phyloP scores from a whole-genome alignment of 2,113 vertebrate species.

The Glaucomys volans region DNA sequence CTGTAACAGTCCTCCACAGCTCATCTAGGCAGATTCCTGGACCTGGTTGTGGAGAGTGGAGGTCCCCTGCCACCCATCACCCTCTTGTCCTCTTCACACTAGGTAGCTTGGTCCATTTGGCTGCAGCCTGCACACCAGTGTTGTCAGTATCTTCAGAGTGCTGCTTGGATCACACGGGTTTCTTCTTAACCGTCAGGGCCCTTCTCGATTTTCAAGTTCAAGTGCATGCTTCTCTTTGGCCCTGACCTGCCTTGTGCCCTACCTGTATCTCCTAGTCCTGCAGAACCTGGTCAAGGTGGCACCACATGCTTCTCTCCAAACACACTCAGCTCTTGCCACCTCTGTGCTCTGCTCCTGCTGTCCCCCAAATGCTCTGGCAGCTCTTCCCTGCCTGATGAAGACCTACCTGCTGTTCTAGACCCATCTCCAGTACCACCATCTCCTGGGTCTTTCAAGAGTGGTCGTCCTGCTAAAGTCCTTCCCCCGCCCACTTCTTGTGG shows the following conservation, averaged over 20 bases:
- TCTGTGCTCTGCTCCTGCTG: neutral
- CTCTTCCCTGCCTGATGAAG: neutral
- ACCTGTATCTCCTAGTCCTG: neutral
- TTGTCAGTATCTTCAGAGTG: neutral
- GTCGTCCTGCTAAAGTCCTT: neutral
- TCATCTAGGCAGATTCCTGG: neutral
- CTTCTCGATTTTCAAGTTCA: neutral
- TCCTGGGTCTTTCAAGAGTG: neutral
- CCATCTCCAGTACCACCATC: neutral
- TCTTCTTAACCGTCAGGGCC: neutral
- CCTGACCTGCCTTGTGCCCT: neutral
- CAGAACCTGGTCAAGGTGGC: neutral
- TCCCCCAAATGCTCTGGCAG: neutral
- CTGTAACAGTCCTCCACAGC: too few species aligned
- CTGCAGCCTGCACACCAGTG: neutral
- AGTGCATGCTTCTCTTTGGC: neutral
- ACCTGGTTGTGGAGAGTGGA: neutral
- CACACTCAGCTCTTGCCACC: neutral
- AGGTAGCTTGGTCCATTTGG: neutral
- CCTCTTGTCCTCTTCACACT: neutral
- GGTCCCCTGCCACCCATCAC: neutral
- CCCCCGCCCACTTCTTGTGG: too few species aligned
- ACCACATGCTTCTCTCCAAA: neutral
- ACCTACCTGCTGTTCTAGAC: neutral
- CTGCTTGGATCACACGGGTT: neutral